phyloP scores from a whole-genome alignment of 1,140 invertebrate species.

The Scaptomyza hsui region DNA sequence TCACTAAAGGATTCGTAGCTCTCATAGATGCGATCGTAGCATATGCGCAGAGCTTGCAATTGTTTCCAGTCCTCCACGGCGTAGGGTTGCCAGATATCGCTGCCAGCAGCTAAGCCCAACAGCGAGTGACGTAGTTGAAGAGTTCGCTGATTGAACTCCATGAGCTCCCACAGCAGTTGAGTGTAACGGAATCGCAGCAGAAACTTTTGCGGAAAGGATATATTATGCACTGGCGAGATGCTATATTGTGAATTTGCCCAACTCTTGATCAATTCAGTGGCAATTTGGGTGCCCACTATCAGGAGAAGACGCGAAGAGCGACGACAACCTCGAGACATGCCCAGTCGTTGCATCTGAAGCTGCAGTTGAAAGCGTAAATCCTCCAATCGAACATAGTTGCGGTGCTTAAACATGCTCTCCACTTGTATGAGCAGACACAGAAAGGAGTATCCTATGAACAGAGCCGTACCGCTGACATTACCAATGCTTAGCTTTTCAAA shows the following conservation, averaged over 20 bases:
- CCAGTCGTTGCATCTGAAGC: slow-evolving; percentile 58
- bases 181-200: slow-evolving; percentile 58
- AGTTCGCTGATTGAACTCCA: slow-evolving; percentile 56
- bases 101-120: slow-evolving; percentile 44
- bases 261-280: slow-evolving; percentile 33
- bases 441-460: slow-evolving; percentile 38
- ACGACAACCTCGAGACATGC: slow-evolving; percentile 41
- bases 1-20: slow-evolving; percentile 60
- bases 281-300: slow-evolving; percentile 35
- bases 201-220: slow-evolving; percentile 45
- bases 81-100: slow-evolving; percentile 69
- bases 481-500: slow-evolving; percentile 2
- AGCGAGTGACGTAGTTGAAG: slow-evolving; percentile 41
- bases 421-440: slow-evolving; percentile 44
- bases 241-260: slow-evolving; percentile 7
- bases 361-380: slow-evolving; percentile 46
- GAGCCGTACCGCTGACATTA: slow-evolving; percentile 26
- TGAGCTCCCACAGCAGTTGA: slow-evolving; percentile 59
- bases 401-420: slow-evolving; percentile 51
- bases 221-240: slow-evolving; percentile 44
- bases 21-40: slow-evolving; percentile 69
- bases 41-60: slow-evolving; percentile 55
- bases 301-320: slow-evolving; percentile 20
- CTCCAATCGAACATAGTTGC: slow-evolving; percentile 19
- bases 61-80: slow-evolving; percentile 49